Conservation (phyloP, 2,888 invertebrate species). For the Hypsopygia costalis region DNA sequence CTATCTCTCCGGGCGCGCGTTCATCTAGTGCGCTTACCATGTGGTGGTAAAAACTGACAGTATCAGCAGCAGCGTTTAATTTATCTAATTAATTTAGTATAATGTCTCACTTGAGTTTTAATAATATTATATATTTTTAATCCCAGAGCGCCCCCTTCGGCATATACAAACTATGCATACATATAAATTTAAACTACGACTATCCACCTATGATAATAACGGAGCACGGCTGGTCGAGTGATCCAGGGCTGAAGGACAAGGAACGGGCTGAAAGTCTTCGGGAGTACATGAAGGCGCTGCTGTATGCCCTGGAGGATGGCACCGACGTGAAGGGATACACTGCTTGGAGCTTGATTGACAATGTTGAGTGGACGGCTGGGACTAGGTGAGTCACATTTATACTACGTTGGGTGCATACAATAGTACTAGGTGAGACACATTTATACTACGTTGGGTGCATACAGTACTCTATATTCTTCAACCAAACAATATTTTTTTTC, state of each 20-base stretch:
- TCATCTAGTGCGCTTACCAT: too few relatives aligned
- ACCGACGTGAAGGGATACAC: constrained; percentile 76
- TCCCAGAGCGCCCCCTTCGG: constrained; percentile 62
- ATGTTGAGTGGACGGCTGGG: constrained; percentile 83
- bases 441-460: too few relatives aligned
- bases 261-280: constrained; percentile 56
- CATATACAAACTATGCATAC: constrained; percentile 49
- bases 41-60: too few relatives aligned
- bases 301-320: constrained; percentile 72
- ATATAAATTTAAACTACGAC: constrained; percentile 50
- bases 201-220: constrained; percentile 65
- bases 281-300: constrained; percentile 61
- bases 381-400: constrained; percentile 67
- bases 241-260: constrained; percentile 56
- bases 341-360: constrained; percentile 84
- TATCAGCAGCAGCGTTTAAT: too few relatives aligned
- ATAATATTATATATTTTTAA: too few relatives aligned
- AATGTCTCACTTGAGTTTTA: too few relatives aligned
- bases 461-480: too few relatives aligned
- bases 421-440: too few relatives aligned
- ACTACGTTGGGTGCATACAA: too few relatives aligned
- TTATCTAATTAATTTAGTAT: too few relatives aligned
- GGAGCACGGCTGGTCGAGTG: constrained; percentile 82
- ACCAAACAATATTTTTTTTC: too few relatives aligned
- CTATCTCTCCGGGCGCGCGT: too few relatives aligned